Evolutionary conservation across 2,113 vertebrate species (phyloP).

Genomic region (Rhea pennata): DNA sequence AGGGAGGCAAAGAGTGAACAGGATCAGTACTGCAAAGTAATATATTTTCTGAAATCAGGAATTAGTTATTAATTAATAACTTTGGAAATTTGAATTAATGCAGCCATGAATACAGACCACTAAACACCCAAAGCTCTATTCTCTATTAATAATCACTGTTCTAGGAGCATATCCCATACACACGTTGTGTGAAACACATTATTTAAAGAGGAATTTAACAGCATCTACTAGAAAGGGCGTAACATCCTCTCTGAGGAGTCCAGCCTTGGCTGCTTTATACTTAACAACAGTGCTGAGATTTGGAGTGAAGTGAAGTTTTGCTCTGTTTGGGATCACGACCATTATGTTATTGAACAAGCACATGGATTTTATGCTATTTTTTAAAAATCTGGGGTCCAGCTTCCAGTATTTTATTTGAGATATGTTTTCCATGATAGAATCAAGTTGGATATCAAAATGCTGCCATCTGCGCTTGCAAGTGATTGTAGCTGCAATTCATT

Average conservation of each 20-base stretch:
- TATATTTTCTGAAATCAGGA: background rate
- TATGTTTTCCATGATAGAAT: background rate
- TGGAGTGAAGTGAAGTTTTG: background rate
- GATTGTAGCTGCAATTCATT: background rate
- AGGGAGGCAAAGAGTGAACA: background rate
- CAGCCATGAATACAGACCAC: background rate
- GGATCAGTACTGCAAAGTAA: background rate
- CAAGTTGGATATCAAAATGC: background rate
- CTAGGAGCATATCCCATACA: background rate
- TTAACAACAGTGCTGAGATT: background rate
- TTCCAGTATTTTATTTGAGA: background rate
- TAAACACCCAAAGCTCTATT: background rate
- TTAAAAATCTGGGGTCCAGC: background rate
- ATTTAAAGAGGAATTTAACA: background rate
- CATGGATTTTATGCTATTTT: background rate
- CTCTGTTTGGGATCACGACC: background rate
- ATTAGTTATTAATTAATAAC: slow-evolving; percentile 11
- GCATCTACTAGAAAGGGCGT: background rate
- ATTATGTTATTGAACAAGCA: background rate
- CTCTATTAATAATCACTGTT: background rate
- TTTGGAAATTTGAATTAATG: background rate
- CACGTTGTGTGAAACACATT: background rate
- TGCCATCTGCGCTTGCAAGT: background rate
- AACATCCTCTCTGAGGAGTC: background rate
- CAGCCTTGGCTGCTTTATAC: background rate